Evolutionary conservation across 35 echinoderm and acorn worm genomes (phyloP), one percentile per base, ranked within the genome.

Genomic region (Heliocidaris erythrogramma): DNA sequence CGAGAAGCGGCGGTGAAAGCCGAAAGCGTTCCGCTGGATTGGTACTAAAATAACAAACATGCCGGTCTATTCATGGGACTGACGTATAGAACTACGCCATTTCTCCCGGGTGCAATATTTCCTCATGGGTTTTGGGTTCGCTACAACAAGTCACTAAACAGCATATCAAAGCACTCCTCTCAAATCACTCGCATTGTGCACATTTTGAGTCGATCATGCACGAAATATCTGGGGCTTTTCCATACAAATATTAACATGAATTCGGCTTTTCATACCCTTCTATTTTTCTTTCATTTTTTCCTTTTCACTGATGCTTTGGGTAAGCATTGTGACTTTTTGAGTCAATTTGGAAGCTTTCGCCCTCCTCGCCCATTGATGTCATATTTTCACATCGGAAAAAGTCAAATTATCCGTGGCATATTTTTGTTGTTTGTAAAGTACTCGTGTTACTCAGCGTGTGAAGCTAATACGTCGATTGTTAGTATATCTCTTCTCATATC

Each of bases 1-100:
- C 29, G 31, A 48, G 87, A 48, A 89, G 16, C 87, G 87, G 87
- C 31, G 30, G 47, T 47, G 87, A 89, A 42, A 89, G 87, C 87
- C 87, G 87, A 89, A 89, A 32, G 87, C 87, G 87, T 48, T 89
- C 87, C 87, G 31, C 87, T 89, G 47, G 87, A 89, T 89, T 89
- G 87, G 31, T 89, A 89, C 87, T 89, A 89, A 89, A 89, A 89
- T 89, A 89, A 89, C 87, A 89, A 89, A 89, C 87, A 89, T 48
- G 87, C 87, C 16, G 47, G 27, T 47, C 47, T 48, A 89, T 89
- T 89, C 18, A 89, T 89, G 87, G 47, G 85, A 32, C 31, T 89
- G 87, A 24, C 87, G 65, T 78, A 42, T 42, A 21, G 65, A 78
- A n/a, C 65, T 56, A 56, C 52, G 14, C 52, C 52, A 14, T 56